phyloP scores from a whole-genome alignment of 2,113 vertebrate species.

The Saguinus midas region DNA sequence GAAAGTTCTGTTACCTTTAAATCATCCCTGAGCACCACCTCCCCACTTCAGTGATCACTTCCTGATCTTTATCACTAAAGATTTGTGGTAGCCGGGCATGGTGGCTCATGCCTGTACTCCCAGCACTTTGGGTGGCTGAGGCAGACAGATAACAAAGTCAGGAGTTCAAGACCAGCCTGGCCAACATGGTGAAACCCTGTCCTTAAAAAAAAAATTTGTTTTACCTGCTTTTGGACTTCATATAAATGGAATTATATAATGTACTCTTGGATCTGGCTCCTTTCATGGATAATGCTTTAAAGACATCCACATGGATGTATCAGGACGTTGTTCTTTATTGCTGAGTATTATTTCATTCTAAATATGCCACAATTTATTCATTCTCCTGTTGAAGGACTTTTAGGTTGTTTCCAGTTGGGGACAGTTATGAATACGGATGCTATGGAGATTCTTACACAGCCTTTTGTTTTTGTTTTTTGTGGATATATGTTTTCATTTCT shows the following conservation, averaged over 20 bases:
- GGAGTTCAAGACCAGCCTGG: too few relatives aligned
- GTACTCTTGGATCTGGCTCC: background rate
- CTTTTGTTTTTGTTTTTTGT: background rate
- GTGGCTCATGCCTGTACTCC: too few relatives aligned
- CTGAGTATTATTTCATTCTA: constrained; percentile 21
- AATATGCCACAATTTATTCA: background rate
- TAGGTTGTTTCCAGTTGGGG: background rate
- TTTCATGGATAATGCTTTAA: constrained; percentile 19
- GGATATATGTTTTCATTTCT: background rate
- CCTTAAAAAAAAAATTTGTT: background rate
- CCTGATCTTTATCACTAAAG: constrained; percentile 9
- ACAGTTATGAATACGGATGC: constrained; percentile 29
- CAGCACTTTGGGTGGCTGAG: too few relatives aligned
- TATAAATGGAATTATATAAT: constrained; percentile 7
- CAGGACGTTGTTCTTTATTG: background rate
- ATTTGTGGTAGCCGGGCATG: background rate
- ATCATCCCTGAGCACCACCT: background rate
- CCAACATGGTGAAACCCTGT: too few relatives aligned
- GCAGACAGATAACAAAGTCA: too few relatives aligned
- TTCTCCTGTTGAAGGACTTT: background rate
- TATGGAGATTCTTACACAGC: background rate
- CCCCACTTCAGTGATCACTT: background rate
- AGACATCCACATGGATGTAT: background rate
- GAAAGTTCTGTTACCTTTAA: background rate
- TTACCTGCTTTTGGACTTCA: constrained; percentile 5